These are phyloP conservation scores for Pomacea canaliculata DNA, from an alignment of 2,888 invertebrate species.

Conservation along the genomic window DNA sequence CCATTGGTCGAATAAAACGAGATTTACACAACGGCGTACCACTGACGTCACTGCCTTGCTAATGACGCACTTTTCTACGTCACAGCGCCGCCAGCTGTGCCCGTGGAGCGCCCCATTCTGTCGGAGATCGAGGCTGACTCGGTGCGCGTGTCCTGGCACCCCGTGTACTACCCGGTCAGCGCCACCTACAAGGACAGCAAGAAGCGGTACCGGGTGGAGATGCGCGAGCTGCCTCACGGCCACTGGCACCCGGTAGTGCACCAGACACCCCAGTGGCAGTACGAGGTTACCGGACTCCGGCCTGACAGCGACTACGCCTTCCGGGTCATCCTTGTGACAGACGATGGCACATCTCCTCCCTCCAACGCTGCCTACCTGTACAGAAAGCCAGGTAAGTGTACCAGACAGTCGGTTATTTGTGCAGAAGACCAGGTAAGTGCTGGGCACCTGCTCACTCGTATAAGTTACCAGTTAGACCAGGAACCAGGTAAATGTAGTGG, in stretches of 20 bases:
- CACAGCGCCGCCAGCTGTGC: conserved; percentile 47
- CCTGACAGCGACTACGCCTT: conserved; percentile 96
- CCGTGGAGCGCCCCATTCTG: conserved; percentile 57
- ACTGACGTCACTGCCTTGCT: too few species aligned
- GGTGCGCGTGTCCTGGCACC: conserved; percentile 60
- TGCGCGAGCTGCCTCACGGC: conserved; percentile 50
- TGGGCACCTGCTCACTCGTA: too few species aligned
- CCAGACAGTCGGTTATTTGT: too few species aligned
- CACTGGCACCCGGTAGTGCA: conserved; percentile 51
- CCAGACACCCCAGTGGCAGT: conserved; percentile 47
- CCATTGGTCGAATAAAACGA: too few species aligned
- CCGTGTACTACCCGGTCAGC: conserved; percentile 40
- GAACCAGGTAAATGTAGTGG: too few species aligned
- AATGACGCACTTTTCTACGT: conserved; percentile 4
- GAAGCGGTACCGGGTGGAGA: conserved; percentile 29
- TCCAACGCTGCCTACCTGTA: conserved; percentile 82
- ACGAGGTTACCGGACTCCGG: conserved; percentile 74
- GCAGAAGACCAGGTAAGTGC: too few species aligned
- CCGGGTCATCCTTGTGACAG: conserved; percentile 93
- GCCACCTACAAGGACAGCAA: conserved; percentile 1
- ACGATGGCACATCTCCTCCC: conserved; percentile 92
- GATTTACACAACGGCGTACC: too few species aligned
- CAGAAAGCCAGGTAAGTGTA: conserved; percentile 49
- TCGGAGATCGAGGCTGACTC: conserved; percentile 57
- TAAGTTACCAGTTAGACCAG: too few species aligned